These are phyloP conservation scores for Torymus auratus DNA, from an alignment of 2,888 invertebrate genomes.

Conservation along the genomic window DNA sequence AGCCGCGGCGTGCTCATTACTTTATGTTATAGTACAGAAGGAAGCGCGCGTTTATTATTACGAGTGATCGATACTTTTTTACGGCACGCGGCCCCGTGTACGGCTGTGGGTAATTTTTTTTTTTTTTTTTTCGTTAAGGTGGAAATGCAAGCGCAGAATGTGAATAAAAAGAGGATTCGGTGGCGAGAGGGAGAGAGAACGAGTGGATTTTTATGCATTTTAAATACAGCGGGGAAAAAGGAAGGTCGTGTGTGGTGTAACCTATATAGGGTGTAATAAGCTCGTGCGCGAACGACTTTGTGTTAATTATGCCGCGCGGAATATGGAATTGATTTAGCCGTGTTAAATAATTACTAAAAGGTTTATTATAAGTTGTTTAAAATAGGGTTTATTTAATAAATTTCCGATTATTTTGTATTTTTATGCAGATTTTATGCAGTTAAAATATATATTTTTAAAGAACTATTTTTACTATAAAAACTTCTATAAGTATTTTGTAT, in stretches of 20 bases:
- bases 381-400: not conserved
- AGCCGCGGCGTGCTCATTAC: not conserved
- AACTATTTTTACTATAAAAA: too few relatives aligned
- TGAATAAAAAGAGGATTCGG: slow-evolving; percentile 22
- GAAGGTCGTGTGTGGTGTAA: not conserved
- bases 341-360: not conserved
- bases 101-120: not conserved
- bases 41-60: not conserved
- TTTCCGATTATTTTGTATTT: too few relatives aligned
- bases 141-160: slow-evolving; percentile 14
- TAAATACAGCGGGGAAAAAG: slow-evolving; percentile 12
- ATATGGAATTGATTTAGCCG: not conserved
- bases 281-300: not conserved
- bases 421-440: too few relatives aligned
- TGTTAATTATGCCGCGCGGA: slow-evolving; percentile 2
- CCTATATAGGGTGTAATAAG: too few relatives aligned
- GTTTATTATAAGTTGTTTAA: not conserved
- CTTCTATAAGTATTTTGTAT: too few relatives aligned
- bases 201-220: slow-evolving; percentile 1
- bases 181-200: not conserved
- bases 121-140: too few relatives aligned
- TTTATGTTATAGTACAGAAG: not conserved
- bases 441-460: too few relatives aligned
- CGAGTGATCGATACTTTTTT: slow-evolving; percentile 23
- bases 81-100: too few relatives aligned